A percentile compares a stretch with the other conserved stretches of the same genome.
These are phyloP conservation scores for Anguilla marmorata DNA, from an alignment of 2,797 vertebrate genomes.

Conservation along the genomic window DNA sequence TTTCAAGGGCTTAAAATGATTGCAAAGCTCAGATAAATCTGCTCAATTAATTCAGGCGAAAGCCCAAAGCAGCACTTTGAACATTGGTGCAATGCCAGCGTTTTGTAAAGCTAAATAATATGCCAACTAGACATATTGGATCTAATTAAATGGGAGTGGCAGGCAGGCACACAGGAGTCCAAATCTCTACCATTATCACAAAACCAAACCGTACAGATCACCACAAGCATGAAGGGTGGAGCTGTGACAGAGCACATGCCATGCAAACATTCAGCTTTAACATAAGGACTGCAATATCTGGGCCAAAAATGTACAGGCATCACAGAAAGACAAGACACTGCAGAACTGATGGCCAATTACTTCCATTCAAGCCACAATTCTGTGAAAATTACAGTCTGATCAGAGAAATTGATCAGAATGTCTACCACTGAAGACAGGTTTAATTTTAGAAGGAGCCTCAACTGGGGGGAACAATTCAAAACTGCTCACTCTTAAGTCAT, in stretches of 20 bases:
- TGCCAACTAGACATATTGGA: not conserved
- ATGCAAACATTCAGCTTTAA: not conserved
- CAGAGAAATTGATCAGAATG: not conserved
- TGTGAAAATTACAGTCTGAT: not conserved
- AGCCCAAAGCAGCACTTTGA: not conserved
- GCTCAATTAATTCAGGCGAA: constrained; percentile 33
- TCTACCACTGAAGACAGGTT: not conserved
- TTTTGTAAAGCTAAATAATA: not conserved
- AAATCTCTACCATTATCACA: not conserved
- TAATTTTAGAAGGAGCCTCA: not conserved
- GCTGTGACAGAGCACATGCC: not conserved
- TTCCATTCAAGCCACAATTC: not conserved
- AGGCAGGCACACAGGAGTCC: not conserved
- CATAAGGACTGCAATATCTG: not conserved
- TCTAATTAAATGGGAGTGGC: not conserved
- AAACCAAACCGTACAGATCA: not conserved
- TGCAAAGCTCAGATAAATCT: constrained; percentile 33
- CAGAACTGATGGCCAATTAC: not conserved
- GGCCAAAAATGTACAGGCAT: not conserved
- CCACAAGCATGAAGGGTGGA: not conserved
- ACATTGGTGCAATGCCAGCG: not conserved
- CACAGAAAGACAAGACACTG: not conserved
- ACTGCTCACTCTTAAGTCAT: not conserved
- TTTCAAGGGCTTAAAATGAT: constrained; percentile 26
- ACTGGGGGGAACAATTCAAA: not conserved